phyloP scores from a whole-genome alignment of 2,888 invertebrate species.

The Sylvicola cinctus region DNA sequence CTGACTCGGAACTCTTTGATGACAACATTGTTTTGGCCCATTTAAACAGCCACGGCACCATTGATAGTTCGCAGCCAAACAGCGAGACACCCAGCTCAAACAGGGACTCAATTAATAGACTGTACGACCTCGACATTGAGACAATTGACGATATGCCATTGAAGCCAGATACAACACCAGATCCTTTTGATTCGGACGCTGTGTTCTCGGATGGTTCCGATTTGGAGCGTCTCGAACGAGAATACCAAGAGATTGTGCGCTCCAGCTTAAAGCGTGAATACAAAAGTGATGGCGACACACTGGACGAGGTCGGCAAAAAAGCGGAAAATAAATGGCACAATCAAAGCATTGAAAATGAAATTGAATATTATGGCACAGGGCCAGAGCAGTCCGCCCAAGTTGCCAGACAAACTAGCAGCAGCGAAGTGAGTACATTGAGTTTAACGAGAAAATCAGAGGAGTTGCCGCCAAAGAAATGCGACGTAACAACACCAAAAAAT shows the following conservation, averaged over 20 bases:
- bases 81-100: conserved; percentile 7
- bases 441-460: not conserved
- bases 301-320: conserved; percentile 11
- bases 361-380: conserved; percentile 2
- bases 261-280: conserved; percentile 11
- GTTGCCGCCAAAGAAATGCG: no score
- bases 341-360: conserved; percentile 11
- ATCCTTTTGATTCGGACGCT: conserved; percentile 9
- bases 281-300: conserved; percentile 11
- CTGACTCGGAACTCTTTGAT: conserved; percentile 10
- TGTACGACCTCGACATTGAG: no score
- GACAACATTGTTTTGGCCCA: conserved; percentile 7
- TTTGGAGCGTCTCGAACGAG: conserved; percentile 19
- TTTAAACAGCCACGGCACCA: not conserved
- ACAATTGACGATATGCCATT: no score
- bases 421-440: conserved; percentile 1
- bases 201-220: conserved; percentile 14
- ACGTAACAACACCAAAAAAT: no score
- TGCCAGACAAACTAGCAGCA: not conserved
- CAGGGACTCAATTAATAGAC: no score
- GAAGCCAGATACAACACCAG: no score
- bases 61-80: conserved; percentile 3
- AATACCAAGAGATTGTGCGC: conserved; percentile 13
- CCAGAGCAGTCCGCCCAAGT: no score
- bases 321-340: conserved; percentile 11